Evolutionary conservation across 92 coral and sea anemone species (phyloP), one percentile per base, ranked within the genome.

Genomic region (Virgularia gustaviana): DNA sequence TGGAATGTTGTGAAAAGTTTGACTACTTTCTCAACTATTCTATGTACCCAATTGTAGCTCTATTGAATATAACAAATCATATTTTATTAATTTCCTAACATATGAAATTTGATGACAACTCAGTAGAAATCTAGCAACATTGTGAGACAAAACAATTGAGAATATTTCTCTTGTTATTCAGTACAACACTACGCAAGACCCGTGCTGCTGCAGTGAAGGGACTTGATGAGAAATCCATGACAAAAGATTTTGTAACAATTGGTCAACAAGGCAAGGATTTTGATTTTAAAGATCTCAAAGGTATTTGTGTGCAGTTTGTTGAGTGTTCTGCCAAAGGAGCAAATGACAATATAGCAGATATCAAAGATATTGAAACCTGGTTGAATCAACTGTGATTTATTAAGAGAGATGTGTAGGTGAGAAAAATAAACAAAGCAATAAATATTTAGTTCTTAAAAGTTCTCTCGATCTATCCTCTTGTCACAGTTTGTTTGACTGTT

Each of bases 201-300:
- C 96, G 96, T 36, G 96, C 99, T 9, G 99, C 99, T 51, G 99
- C 96, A 32, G 83, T 94, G 8, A 84, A 89, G 65, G 96, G 96
- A 4, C 80, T 85, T 60, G 99, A 94, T 72, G 99, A 96, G 36
- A 83, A 85, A 25, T 79, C 89, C 19, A 73, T 82, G 31, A 60
- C 29, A 44, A 66, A 64, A 15, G 85, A 78, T 19, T 53, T 37
- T 8, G 82, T 71, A 12, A 82, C 70, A 47, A 80, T 94, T 47
- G 99, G 99, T 16, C 86, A 82, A 57, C 84, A 82, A 51, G 94
- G 94, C 39, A 94, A 87, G 72, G 99, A 94, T 63, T 94, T 94
- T 52, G 96, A 94, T 77, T 94, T 94, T 66, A 52, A 71, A 6
- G 89, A 94, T 65, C 82, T 94, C 51, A 68, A 65, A 24, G 87